Percentiles rank a stretch among this genome's conserved stretches.
These are phyloP conservation scores for Potamilus streckersoni DNA, from an alignment of 1,140 invertebrate genomes.

Conservation along the genomic window DNA sequence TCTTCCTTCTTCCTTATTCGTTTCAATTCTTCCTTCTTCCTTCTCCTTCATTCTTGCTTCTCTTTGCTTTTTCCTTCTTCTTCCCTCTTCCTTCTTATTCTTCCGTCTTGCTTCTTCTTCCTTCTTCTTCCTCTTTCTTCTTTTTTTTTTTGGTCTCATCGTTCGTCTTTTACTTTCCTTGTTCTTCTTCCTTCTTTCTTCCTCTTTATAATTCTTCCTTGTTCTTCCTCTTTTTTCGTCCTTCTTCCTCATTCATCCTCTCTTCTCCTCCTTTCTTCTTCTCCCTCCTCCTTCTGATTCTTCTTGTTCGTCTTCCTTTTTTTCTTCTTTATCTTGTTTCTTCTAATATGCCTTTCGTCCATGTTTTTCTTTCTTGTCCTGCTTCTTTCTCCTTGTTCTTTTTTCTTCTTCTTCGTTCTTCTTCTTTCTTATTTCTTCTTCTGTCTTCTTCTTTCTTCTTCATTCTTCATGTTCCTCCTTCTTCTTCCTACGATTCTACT, in stretches of 20 bases:
- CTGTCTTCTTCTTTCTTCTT: background rate
- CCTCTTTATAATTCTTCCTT: background rate
- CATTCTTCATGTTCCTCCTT: background rate
- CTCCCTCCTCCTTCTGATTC: no score
- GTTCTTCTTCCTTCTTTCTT: no score
- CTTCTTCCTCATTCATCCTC: background rate
- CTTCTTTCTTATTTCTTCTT: background rate
- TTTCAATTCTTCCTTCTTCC: no score
- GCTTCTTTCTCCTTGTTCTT: background rate
- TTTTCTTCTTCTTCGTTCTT: background rate
- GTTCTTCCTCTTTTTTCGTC: conserved; percentile 1
- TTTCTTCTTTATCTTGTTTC: conserved; percentile 1
- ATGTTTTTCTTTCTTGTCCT: background rate
- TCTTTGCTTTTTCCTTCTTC: no score
- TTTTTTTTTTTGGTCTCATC: no score
- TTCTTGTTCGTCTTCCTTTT: background rate
- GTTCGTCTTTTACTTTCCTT: no score
- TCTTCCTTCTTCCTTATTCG: no score
- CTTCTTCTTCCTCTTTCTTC: conserved; percentile 3
- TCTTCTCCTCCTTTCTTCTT: background rate
- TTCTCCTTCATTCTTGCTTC: no score
- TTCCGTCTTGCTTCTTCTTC: no score
- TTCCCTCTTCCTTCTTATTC: no score
- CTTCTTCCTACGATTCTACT: background rate
- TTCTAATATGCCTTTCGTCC: background rate